phyloP scores from a whole-genome alignment of 1,140 invertebrate species.

The Solen grandis region DNA sequence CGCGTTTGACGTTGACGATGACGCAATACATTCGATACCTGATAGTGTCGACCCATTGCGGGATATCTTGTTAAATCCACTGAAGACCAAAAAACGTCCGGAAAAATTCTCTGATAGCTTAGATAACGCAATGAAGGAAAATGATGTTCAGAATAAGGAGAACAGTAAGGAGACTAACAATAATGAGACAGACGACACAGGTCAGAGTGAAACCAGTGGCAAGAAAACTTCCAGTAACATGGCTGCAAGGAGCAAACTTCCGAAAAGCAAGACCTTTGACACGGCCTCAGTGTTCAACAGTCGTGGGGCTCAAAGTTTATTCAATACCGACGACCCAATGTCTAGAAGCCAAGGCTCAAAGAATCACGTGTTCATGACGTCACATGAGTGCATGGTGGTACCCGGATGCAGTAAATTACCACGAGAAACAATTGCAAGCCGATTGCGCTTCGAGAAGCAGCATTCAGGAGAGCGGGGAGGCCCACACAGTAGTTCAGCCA shows the following conservation, averaged over 20 bases:
- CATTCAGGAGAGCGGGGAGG: slow-evolving; percentile 7
- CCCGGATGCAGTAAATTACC: slow-evolving; percentile 51
- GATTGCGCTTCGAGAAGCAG: slow-evolving; percentile 52
- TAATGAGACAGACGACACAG: not conserved
- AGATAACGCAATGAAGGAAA: not conserved
- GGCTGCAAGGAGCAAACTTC: slow-evolving; percentile 22
- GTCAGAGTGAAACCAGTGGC: not conserved
- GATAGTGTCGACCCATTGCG: slow-evolving; percentile 44
- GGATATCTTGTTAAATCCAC: slow-evolving; percentile 9
- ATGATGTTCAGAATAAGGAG: slow-evolving; percentile 1
- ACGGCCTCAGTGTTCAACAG: slow-evolving; percentile 21
- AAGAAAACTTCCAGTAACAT: not conserved
- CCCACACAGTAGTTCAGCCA: not conserved
- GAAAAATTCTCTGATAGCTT: not conserved
- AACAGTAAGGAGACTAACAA: slow-evolving; percentile 1
- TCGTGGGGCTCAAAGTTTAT: not conserved
- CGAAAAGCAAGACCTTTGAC: slow-evolving; percentile 53
- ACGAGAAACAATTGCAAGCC: slow-evolving; percentile 52
- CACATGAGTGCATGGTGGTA: slow-evolving; percentile 54
- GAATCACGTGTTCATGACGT: slow-evolving; percentile 56
- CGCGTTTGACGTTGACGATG: slow-evolving; percentile 26
- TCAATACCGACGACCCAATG: not conserved
- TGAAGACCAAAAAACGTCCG: not conserved
- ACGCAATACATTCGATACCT: slow-evolving; percentile 6
- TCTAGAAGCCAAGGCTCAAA: not conserved